Base-by-base conservation (phyloP, 1,140 invertebrate species). In the Hyphantria cunea region DNA sequence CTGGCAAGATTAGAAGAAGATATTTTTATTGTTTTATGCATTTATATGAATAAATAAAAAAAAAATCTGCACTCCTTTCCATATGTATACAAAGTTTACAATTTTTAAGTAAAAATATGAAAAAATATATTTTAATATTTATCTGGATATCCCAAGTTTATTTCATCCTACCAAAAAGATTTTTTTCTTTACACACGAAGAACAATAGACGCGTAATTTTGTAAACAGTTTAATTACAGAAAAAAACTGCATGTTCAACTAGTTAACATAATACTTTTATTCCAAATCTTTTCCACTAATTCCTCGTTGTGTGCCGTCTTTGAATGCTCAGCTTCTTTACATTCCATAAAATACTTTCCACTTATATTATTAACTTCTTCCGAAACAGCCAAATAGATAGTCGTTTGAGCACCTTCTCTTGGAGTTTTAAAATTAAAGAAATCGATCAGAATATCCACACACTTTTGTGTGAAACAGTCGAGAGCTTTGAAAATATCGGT, bases 321-420 rank as follows among this genome's bases (percentile, higher is more conserved):
- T 0, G 60, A 58, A 6, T 55, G 60, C 0, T 49, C 39, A 8
- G 10, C 41, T 12, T 62, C 31, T 51, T 72, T 66, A 34, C 85
- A 86, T 11, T 84, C 76, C 12, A 65, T 42, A 42, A 85, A 92
- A 70, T 91, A 90, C 37, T 78, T 61, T 13, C 90, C 91, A 7
- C 80, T 74, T 10, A 70, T 59, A 45, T 73, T 50, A 15, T 72
- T 61, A 4, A 89, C 25, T 11, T 77, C 66, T 13, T 81, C 71
- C 31, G 77, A 64, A 0, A 86, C 74, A 17, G 52, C 76, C 78
- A n/a, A 85, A 62, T 89, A 80, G 6, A 96, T 92, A 0, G 87
- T 89, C 0, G 95, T 95, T 65, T 95, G 94, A 0, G 94, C 94
- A 1, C 95, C 95, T 75, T 94, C 92, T 56, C 91, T 79, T 0